Evolutionary conservation across 2,888 invertebrate species (phyloP), one percentile per base, ranked within the genome.

Genomic region (Nasonia oneida): DNA sequence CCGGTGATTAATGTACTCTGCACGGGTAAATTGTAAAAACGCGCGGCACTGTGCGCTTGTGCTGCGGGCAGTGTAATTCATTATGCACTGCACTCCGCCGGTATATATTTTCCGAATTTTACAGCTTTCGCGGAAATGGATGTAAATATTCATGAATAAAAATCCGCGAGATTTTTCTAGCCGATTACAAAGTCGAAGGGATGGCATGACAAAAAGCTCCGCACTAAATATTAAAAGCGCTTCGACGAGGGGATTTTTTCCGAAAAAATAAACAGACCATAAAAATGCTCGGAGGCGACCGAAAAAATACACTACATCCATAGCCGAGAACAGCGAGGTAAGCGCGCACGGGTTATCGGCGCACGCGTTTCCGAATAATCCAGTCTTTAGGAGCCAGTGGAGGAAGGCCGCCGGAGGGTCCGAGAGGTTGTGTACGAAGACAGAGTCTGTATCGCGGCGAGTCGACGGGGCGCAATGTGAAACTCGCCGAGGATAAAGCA

Each of bases 401-500:
- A n/a, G 6, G n/a, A 73, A 23, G 10, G 42, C 33, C 71, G 18
- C 39, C 42, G 12, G 73, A 23, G 42, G 73, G 73, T 18, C 71
- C 47, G 50, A 14, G 29, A 47, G 15, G 47, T n/a, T 8, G 2
- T 8, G 2, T 57, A 57, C n/a, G 29, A 14, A 67, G 64, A 33
- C 5, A 71, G 37, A n/a, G 64, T 8, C 67, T 71, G 84, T 77
- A 61, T 81, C 81, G 61, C 14, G 29, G 29, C 77, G 50, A 3
- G 75, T 15, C 23, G 75, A 23, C 75, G 33, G n/a, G 81, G 42
- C 73, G 79, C 76, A 70, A 80, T 42, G 83, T 80, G 79, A 86
- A 83, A 83, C 77, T 42, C 47, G 23, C 76, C 77, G 74, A 73
- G 86, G 86, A 86, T 86, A 83, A 81, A 82, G 82, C 85, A 86